Evolutionary conservation across 1,140 invertebrate species (phyloP).

Genomic region (Pantala flavescens): DNA sequence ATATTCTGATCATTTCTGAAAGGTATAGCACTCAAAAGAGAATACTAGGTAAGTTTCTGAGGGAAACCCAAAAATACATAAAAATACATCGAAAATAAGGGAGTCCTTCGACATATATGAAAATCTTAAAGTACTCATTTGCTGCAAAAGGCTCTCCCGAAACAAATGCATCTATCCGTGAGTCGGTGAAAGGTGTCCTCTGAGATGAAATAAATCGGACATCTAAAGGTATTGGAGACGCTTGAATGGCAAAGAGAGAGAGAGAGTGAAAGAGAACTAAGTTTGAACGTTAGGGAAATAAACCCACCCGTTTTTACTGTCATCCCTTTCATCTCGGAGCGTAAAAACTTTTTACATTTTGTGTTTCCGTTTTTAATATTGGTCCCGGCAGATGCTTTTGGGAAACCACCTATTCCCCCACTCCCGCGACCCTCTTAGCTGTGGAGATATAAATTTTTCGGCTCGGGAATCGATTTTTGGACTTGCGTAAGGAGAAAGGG

Average conservation of each 20-base stretch:
- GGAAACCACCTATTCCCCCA: background rate
- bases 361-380: background rate
- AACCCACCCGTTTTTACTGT: constrained; percentile 5
- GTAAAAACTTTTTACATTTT: constrained; percentile 11
- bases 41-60: too few relatives aligned
- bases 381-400: background rate
- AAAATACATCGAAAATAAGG: too few relatives aligned
- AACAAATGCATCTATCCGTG: too few relatives aligned
- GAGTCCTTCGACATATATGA: too few relatives aligned
- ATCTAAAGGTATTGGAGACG: background rate
- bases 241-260: background rate
- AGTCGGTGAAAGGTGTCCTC: too few relatives aligned
- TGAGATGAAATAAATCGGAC: background rate
- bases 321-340: constrained; percentile 7
- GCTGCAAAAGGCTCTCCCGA: too few relatives aligned
- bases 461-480: background rate
- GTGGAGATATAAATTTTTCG: background rate
- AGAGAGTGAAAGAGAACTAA: background rate
- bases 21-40: too few relatives aligned
- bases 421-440: background rate
- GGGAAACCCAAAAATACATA: too few relatives aligned
- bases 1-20: too few relatives aligned
- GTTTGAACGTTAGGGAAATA: constrained; percentile 3
- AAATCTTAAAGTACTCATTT: too few relatives aligned
- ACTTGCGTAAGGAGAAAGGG: background rate